Evolutionary conservation across 2,113 vertebrate species (phyloP).

Genomic region (Regulus satrapa): DNA sequence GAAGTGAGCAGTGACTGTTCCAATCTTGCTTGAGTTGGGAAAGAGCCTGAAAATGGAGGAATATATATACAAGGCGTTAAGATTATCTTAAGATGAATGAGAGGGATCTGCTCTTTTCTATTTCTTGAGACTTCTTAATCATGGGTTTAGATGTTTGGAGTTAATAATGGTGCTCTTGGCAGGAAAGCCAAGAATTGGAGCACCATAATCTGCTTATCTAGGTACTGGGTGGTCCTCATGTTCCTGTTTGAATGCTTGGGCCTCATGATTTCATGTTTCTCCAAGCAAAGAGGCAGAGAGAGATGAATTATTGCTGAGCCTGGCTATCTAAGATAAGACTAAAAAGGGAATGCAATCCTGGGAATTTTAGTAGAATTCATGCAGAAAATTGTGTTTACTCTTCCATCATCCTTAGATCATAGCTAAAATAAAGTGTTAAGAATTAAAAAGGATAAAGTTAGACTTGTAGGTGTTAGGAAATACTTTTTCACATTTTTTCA

Average conservation of each 20-base stretch:
- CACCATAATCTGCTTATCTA: background rate
- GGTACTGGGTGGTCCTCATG: background rate
- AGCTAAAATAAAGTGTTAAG: background rate
- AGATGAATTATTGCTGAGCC: background rate
- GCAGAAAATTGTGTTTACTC: background rate
- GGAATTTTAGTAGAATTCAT: background rate
- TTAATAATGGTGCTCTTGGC: background rate
- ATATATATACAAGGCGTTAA: background rate
- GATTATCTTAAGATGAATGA: fast-evolving
- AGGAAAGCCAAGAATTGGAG: background rate
- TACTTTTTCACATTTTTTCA: too few species aligned
- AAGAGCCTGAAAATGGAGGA: background rate
- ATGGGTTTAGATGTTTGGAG: background rate
- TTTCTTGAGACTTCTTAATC: background rate
- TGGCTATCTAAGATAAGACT: background rate
- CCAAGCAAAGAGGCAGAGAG: background rate
- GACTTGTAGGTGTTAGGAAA: background rate
- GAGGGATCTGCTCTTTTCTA: background rate
- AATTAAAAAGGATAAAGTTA: background rate
- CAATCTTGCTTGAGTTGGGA: background rate
- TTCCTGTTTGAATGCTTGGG: background rate
- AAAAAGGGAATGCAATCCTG: background rate
- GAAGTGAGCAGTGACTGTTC: background rate
- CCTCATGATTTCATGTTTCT: background rate
- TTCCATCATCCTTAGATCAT: background rate